phyloP scores from a whole-genome alignment of 2,113 vertebrate genomes.

The Microcebus lehilahytsara region DNA sequence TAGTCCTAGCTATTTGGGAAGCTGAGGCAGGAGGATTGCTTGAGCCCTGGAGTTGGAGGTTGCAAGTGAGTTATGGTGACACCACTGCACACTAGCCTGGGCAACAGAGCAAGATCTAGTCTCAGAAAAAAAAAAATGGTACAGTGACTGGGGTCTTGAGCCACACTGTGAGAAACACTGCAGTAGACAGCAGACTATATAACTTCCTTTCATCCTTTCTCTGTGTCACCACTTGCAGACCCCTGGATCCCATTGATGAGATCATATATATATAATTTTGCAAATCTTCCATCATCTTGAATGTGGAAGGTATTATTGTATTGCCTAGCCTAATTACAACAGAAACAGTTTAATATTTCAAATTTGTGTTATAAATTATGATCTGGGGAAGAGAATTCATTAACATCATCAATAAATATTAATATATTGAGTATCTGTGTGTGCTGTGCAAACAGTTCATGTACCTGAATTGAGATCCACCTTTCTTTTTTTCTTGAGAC shows the following conservation, averaged over 20 bases:
- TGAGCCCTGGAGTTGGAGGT: no score
- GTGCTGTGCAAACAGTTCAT: neutral
- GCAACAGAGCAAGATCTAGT: no score
- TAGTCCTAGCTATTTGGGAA: no score
- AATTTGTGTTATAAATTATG: neutral
- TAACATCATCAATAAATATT: neutral
- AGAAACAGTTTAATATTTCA: constrained; percentile 33
- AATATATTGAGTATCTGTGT: neutral
- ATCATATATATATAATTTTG: neutral
- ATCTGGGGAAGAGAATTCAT: neutral
- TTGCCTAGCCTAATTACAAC: neutral
- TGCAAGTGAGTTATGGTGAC: no score
- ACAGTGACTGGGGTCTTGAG: neutral
- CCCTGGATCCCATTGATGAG: neutral
- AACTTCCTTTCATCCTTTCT: neutral
- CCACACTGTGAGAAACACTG: neutral
- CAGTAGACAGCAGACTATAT: neutral
- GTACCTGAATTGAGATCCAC: constrained; percentile 77
- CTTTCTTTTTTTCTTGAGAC: no score
- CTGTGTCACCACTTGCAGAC: neutral
- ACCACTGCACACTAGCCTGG: no score
- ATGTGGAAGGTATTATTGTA: neutral
- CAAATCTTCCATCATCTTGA: neutral
- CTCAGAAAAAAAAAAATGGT: neutral
- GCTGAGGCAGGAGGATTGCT: no score